These are phyloP conservation scores for Acrocephalus arundinaceus DNA, from an alignment of 2,113 vertebrate species.

Conservation along the genomic window DNA sequence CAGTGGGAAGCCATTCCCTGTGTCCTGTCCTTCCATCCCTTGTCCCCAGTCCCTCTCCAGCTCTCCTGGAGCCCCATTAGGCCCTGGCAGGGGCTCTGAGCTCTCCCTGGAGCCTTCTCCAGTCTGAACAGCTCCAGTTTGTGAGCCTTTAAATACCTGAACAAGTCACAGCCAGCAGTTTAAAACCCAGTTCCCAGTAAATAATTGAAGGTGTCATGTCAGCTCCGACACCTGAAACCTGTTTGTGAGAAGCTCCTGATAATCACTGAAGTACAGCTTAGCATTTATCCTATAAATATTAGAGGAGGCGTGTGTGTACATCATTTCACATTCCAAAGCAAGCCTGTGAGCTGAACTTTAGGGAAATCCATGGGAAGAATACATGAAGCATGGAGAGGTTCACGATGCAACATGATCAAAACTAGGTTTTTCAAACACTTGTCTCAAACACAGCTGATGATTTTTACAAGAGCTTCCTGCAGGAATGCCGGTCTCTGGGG, in stretches of 20 bases:
- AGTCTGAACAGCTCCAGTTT: neutral
- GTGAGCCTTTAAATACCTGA: neutral
- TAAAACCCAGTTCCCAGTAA: neutral
- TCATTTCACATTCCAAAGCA: slow-evolving; percentile 45
- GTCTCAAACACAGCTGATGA: neutral
- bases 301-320: neutral
- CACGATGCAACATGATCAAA: neutral
- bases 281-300: slow-evolving; percentile 48
- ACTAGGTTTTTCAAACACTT: neutral
- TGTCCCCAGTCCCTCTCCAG: neutral
- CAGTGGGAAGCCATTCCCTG: neutral
- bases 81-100: rapidly evolving
- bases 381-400: neutral
- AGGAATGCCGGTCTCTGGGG: neutral
- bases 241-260: slow-evolving; percentile 16
- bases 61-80: neutral
- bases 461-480: slow-evolving; percentile 5
- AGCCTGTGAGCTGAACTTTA: neutral
- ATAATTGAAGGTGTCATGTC: slow-evolving; percentile 58
- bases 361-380: neutral
- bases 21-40: neutral
- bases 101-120: rapidly evolving
- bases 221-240: neutral
- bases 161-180: neutral
- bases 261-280: neutral